Conservation (phyloP, 2,797 vertebrate genomes). For the Morelia viridis region DNA sequence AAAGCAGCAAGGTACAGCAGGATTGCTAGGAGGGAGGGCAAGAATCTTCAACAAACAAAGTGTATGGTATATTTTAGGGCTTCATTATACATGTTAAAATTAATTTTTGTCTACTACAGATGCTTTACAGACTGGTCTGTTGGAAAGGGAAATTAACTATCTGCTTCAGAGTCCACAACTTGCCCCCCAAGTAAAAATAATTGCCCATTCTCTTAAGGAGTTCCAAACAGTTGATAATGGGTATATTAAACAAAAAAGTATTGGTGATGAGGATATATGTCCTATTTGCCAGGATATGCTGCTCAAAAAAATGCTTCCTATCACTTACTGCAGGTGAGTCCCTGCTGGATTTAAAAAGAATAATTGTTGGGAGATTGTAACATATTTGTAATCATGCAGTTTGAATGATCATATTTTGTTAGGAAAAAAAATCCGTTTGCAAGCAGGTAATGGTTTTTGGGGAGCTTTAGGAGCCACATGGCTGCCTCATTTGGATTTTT, state of each 20-base stretch:
- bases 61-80: background rate
- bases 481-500: background rate
- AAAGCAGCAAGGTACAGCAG: background rate
- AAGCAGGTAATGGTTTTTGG: background rate
- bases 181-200: constrained; percentile 24
- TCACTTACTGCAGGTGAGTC: constrained; percentile 77
- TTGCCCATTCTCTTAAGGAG: background rate
- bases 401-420: background rate
- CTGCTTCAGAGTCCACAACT: constrained; percentile 65
- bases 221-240: constrained; percentile 45
- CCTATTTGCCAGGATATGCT: constrained; percentile 78
- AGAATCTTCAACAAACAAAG: background rate
- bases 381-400: background rate
- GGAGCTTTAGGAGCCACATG: background rate
- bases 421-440: background rate
- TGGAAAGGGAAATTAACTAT: constrained; percentile 75
- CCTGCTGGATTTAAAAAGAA: background rate
- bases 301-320: constrained; percentile 72
- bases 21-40: background rate
- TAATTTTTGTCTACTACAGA: constrained; percentile 35
- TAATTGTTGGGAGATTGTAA: background rate
- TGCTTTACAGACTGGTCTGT: constrained; percentile 74
- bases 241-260: constrained; percentile 63
- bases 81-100: background rate
- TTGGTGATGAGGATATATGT: constrained; percentile 73